Conservation (phyloP, 2,888 invertebrate genomes). For the Tetramorium bicarinatum region DNA sequence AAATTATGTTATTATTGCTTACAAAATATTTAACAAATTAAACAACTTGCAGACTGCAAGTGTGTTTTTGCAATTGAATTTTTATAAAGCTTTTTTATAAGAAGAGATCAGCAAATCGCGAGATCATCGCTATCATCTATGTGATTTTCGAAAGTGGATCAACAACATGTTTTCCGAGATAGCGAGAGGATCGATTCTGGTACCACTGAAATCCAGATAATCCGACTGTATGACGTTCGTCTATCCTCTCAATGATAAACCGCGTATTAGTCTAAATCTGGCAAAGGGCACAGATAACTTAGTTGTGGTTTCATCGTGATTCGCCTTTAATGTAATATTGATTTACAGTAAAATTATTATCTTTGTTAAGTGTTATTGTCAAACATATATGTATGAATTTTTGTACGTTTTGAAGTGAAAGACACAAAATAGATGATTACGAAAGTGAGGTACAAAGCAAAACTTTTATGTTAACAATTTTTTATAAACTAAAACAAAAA, state of each 20-base stretch:
- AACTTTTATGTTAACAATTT: not conserved
- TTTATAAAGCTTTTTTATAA: slow-evolving; percentile 1
- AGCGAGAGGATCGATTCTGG: slow-evolving; percentile 61
- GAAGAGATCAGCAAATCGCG: slow-evolving; percentile 12
- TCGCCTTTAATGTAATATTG: slow-evolving; percentile 23
- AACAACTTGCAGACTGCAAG: not conserved
- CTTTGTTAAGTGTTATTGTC: not conserved
- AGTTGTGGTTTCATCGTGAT: slow-evolving; percentile 19
- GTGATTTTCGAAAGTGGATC: slow-evolving; percentile 58
- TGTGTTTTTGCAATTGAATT: not conserved
- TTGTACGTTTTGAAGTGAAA: not conserved
- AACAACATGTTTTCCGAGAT: slow-evolving; percentile 49
- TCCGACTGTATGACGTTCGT: slow-evolving; percentile 75
- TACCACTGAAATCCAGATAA: slow-evolving; percentile 71
- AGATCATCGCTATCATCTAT: not conserved
- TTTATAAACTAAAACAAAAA: not conserved
- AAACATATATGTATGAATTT: not conserved
- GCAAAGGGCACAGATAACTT: slow-evolving; percentile 36
- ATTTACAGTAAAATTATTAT: slow-evolving; percentile 2
- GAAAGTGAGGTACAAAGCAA: not conserved
- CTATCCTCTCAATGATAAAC: slow-evolving; percentile 73
- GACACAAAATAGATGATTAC: not conserved
- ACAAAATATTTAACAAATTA: not conserved
- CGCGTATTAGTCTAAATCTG: slow-evolving; percentile 45
- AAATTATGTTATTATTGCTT: not conserved